Conservation (phyloP, 2,113 vertebrate species). For the Ceratotherium simum region DNA sequence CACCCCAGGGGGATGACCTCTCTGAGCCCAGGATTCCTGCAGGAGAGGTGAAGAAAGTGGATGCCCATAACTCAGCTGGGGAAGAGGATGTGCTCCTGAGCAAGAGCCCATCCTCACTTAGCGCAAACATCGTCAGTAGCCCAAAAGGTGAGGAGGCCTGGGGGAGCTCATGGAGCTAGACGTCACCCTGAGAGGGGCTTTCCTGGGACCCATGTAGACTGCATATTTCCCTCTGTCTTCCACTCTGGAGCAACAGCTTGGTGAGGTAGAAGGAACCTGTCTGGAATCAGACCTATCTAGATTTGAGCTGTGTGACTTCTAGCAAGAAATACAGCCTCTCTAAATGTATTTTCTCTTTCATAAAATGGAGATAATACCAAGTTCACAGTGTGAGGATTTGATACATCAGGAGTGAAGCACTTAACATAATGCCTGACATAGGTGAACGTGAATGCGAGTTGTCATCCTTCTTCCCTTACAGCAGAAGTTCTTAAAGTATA, state of each 20-base stretch:
- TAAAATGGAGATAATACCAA: not conserved
- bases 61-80: conserved; percentile 85
- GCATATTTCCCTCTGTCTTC: not conserved
- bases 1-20: conserved; percentile 84
- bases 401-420: not conserved
- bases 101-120: conserved; percentile 91
- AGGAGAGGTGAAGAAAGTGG: conserved; percentile 86
- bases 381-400: conserved; percentile 46
- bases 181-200: not conserved
- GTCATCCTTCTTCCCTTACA: not conserved
- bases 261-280: not conserved
- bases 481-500: not conserved
- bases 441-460: not conserved
- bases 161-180: not conserved
- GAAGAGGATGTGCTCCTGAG: conserved; percentile 87
- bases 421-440: not conserved
- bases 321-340: conserved; percentile 19
- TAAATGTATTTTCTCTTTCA: conserved; percentile 3
- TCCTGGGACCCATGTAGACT: not conserved
- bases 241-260: not conserved
- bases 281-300: conserved; percentile 4
- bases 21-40: conserved; percentile 73
- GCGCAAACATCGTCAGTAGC: conserved; percentile 86
- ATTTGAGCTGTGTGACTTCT: conserved; percentile 24
- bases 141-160: conserved; percentile 89